phyloP scores from a whole-genome alignment of 37 sponge, comb jelly and placozoan genomes.

The Agelas oroides region DNA sequence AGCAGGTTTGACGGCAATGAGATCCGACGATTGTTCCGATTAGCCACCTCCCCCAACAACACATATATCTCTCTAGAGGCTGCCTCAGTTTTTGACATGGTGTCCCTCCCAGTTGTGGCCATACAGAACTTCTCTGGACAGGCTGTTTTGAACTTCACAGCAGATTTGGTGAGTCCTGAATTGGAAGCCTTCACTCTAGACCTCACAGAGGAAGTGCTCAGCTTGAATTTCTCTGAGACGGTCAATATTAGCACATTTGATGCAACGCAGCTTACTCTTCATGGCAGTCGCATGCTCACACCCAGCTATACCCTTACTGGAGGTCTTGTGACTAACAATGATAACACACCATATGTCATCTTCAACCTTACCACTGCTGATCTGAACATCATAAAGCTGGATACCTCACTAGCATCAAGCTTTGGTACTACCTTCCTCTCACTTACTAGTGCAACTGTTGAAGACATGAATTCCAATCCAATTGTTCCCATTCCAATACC shows the following conservation, averaged over 20 bases:
- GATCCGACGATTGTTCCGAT: conserved; percentile 38
- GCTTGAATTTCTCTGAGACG: conserved; percentile 81
- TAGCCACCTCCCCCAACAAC: conserved; percentile 48
- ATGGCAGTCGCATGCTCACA: not conserved
- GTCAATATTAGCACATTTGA: conserved; percentile 75
- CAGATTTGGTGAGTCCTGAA: conserved; percentile 58
- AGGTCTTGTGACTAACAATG: conserved; percentile 47
- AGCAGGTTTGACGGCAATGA: conserved; percentile 77
- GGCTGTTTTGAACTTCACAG: conserved; percentile 43
- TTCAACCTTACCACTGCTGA: conserved; percentile 66
- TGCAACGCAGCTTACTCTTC: conserved; percentile 64
- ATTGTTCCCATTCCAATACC: conserved; percentile 44
- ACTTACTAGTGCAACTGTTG: conserved; percentile 43
- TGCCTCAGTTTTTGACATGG: conserved; percentile 74
- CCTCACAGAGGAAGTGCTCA: conserved; percentile 65
- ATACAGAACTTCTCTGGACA: conserved; percentile 45
- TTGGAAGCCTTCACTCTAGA: conserved; percentile 61
- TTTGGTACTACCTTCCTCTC: conserved; percentile 54
- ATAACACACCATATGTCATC: conserved; percentile 46
- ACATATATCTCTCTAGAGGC: conserved; percentile 54
- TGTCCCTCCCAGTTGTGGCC: conserved; percentile 23
- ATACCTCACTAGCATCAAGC: conserved; percentile 56
- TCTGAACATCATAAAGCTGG: conserved; percentile 80
- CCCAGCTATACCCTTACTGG: conserved; percentile 67
- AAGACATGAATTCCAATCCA: conserved; percentile 73